Base-by-base conservation (phyloP, 2,888 invertebrate species). In the Merodon equestris region DNA sequence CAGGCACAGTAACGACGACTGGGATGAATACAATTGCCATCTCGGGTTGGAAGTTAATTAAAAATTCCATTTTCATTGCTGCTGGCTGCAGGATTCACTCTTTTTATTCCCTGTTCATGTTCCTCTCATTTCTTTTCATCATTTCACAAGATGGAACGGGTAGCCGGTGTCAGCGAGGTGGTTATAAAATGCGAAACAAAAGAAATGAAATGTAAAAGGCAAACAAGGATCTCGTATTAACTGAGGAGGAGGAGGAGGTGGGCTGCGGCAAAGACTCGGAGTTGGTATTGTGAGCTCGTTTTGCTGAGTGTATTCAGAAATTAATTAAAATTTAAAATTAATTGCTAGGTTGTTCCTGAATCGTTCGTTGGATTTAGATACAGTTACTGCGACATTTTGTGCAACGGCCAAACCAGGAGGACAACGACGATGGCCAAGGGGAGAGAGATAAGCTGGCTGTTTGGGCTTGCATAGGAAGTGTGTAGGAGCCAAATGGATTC, bases 261-360 rank as follows among this genome's bases (percentile, higher is more conserved):
- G n/a, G n/a, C n/a, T n/a, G 27, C 27, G 7, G 27, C 3, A 7
- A 7, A 27, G 45, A 34, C 12, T n/a, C n/a, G n/a, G n/a, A 38
- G 13, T 45, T 53, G 44, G 34, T 44, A 34, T 53, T 51, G 51
- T 51, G 42, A 4, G 15, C 34, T 51, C 15, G 27, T 13, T 42
- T 27, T n/a, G 15, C 42, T 44, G 50, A 44, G 17, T 64, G 45
- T 64, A 47, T 64, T 64, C 54, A 56, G 40, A 48, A 48, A 66
- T 40, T 48, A 54, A 66, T 66, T 66, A 56, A 66, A 54, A 56
- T 47, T 42, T 56, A 56, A 66, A 66, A 56, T 56, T 66, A 56
- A 56, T 66, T 56, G 40, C 48, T 40, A 9, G 56, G 44, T 53
- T 27, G 50, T 15, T 27, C 40, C 15, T 27, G 27, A 42, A 34